Conservation (phyloP, 1,140 invertebrate species). For the Brevipalpus yothersi region DNA sequence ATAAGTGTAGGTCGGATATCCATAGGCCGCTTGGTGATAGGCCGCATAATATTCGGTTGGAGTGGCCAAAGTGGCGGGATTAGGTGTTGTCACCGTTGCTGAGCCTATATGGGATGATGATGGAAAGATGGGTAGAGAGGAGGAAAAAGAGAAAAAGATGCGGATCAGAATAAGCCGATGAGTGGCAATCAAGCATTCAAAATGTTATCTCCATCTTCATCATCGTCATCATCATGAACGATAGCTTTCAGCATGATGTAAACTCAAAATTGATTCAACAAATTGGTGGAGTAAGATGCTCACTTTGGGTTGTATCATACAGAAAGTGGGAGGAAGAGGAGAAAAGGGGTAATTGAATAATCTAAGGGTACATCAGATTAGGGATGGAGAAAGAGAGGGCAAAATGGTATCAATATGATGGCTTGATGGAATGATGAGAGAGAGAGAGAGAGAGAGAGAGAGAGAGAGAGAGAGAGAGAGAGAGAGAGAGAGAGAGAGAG, state of each 20-base stretch:
- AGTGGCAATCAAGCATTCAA: too few species aligned
- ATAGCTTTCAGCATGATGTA: background rate
- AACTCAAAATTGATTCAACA: too few species aligned
- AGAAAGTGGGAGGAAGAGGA: background rate
- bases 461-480: background rate
- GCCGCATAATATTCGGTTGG: conserved; percentile 1
- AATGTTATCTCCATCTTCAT: too few species aligned
- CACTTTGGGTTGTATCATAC: too few species aligned
- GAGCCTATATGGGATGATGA: background rate
- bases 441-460: background rate
- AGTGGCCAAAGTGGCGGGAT: background rate
- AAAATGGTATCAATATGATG: background rate
- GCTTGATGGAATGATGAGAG: background rate
- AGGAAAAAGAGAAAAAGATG: background rate
- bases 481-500: background rate
- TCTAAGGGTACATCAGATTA: background rate
- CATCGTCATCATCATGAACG: too few species aligned
- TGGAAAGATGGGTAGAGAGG: background rate
- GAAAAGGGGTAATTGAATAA: background rate
- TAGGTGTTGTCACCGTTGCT: background rate
- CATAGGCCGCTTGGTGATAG: conserved; percentile 1
- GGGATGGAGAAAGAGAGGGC: background rate
- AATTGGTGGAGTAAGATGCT: too few species aligned
- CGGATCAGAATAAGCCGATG: background rate
- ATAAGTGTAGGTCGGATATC: background rate